Percentiles rank a stretch among this genome's conserved stretches.
These are phyloP conservation scores for Myocastor coypus DNA, from an alignment of 2,113 vertebrate genomes.

Conservation along the genomic window DNA sequence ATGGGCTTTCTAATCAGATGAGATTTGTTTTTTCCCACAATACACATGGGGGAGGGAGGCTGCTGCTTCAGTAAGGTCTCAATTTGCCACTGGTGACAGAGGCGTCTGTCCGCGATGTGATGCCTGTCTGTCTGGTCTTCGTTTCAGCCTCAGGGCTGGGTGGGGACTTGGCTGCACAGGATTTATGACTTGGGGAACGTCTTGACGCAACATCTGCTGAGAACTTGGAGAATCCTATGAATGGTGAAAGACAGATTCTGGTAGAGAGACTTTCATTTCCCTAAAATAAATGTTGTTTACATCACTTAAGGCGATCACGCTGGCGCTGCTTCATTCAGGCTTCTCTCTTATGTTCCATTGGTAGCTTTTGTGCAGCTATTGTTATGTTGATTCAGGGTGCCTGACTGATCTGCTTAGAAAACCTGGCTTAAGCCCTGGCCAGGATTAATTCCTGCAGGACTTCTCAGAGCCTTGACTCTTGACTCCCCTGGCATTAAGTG, in stretches of 20 bases:
- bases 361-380: neutral
- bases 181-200: neutral
- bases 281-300: neutral
- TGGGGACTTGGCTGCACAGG: rapidly evolving
- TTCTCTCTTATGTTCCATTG: rapidly evolving
- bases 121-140: neutral
- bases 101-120: rapidly evolving
- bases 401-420: neutral
- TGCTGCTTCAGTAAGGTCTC: neutral
- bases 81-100: neutral
- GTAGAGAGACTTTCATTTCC: neutral
- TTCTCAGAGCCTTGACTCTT: neutral
- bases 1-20: conserved; percentile 46
- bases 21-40: neutral
- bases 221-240: neutral
- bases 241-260: neutral
- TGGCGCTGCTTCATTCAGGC: neutral
- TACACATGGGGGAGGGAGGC: neutral
- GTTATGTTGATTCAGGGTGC: neutral
- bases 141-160: neutral
- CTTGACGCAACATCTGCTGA: neutral
- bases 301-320: rapidly evolving
- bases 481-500: rapidly evolving
- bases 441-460: neutral
- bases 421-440: rapidly evolving